These are phyloP conservation scores for Siniperca knerii DNA, from an alignment of 2,113 vertebrate genomes.

Conservation along the genomic window DNA sequence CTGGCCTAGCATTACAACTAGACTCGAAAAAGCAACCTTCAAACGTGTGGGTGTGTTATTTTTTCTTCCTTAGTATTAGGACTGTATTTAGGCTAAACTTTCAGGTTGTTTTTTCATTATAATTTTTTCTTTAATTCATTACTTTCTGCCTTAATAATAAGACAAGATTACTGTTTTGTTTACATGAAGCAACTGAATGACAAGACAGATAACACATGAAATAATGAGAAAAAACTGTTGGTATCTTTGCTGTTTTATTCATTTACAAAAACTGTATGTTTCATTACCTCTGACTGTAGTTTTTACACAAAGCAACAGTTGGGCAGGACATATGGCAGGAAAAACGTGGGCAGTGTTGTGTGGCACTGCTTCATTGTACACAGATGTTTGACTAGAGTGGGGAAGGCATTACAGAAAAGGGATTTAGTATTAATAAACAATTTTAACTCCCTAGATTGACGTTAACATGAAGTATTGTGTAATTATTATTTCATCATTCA, in stretches of 20 bases:
- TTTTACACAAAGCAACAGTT: slow-evolving; percentile 72
- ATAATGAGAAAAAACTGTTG: background rate
- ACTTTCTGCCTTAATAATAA: background rate
- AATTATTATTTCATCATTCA: slow-evolving; percentile 20
- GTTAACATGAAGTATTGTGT: slow-evolving; percentile 29
- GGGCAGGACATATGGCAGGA: slow-evolving; percentile 73
- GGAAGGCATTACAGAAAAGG: slow-evolving; percentile 50
- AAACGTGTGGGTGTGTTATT: background rate
- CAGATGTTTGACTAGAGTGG: slow-evolving; percentile 73
- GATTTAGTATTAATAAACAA: slow-evolving; percentile 54
- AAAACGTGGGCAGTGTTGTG: slow-evolving; percentile 70
- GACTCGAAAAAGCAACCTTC: background rate
- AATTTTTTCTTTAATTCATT: slow-evolving; percentile 2
- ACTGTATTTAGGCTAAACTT: background rate
- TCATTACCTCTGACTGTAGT: slow-evolving; percentile 60
- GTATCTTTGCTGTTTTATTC: slow-evolving; percentile 28
- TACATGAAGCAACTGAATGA: background rate
- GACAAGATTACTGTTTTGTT: background rate
- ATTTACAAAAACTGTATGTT: slow-evolving; percentile 34
- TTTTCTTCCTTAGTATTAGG: background rate
- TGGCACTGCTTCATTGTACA: slow-evolving; percentile 67
- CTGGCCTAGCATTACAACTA: background rate
- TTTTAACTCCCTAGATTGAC: slow-evolving; percentile 29
- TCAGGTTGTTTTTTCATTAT: background rate
- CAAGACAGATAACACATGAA: background rate